Base-by-base conservation (phyloP, 92 coral and sea anemone genomes). In the Ricordea florida region DNA sequence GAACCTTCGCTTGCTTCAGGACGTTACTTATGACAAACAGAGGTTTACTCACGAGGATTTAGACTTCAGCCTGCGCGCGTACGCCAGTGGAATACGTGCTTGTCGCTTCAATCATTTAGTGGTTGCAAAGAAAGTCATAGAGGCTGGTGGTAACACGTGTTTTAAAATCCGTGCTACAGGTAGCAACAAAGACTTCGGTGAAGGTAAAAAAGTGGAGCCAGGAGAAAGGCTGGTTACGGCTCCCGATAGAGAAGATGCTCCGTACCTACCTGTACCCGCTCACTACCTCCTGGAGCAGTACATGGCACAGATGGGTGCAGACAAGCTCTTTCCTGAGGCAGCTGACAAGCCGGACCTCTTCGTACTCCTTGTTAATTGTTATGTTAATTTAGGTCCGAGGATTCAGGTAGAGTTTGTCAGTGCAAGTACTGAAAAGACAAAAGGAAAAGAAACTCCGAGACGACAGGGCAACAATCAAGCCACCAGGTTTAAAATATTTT, bases 211-310 rank as follows among this genome's bases (percentile, higher is more conserved):
- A 8, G 37, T 38, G 5, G 50, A 36, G 8, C 76, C 64, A 5
- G 76, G 79, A 6, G 83, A 83, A 28, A 87, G 77, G 58, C 69
- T 88, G 13, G 93, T 94, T 31, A 92, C 92, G 32, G 97, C 93
- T 9, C 98, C 98, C 9, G 98, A 94, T 37, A 83, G 91, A 2
- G 97, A 89, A 49, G 96, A 87, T 68, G 84, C 83, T 10, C 89
- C 93, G 57, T 84, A 85, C 65, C 85, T 92, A 69, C 77, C 94
- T 7, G 88, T 82, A 20, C 98, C 98, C 17, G 96, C 98, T 1
- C 91, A 92, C 66, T 92, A 85, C 71, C 91, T 94, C 18, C 93
- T 94, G 57, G 98, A 94, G 72, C 89, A 79, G 47, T 94, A 94
- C 75, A 75, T 94, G 29, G 93, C 88, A 33, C 70, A 82, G 46